Conservation (phyloP, 2,797 vertebrate genomes). For the Hyperoplus immaculatus region DNA sequence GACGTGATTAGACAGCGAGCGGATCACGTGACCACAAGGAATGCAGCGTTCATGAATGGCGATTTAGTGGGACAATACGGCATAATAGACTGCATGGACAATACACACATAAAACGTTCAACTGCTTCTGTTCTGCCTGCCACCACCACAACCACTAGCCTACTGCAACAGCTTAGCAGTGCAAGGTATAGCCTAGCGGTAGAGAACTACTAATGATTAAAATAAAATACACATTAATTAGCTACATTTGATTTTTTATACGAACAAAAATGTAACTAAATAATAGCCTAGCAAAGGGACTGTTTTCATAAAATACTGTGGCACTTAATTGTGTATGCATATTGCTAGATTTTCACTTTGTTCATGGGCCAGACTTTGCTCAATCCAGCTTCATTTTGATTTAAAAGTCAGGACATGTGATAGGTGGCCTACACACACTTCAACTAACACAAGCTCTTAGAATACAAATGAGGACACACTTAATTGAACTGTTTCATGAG, state of each 20-base stretch:
- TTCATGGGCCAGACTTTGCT: neutral
- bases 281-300: neutral
- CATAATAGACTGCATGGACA: neutral
- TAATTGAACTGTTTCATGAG: neutral
- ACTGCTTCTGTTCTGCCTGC: neutral
- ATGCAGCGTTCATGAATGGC: neutral
- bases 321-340: neutral
- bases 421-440: neutral
- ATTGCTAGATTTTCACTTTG: neutral
- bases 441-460: neutral
- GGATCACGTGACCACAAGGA: conserved; percentile 55
- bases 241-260: too few species aligned
- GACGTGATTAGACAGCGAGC: conserved; percentile 58
- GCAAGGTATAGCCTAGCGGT: too few species aligned
- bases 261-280: neutral
- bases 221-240: too few species aligned
- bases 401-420: neutral
- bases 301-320: neutral
- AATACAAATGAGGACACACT: neutral
- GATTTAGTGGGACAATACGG: neutral
- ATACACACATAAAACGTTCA: neutral
- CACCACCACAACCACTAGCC: too few species aligned
- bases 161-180: too few species aligned
- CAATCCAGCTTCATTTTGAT: neutral
- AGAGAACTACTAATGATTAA: too few species aligned